phyloP scores from a whole-genome alignment of 2,797 vertebrate genomes.

The Acridotheres tristis region DNA sequence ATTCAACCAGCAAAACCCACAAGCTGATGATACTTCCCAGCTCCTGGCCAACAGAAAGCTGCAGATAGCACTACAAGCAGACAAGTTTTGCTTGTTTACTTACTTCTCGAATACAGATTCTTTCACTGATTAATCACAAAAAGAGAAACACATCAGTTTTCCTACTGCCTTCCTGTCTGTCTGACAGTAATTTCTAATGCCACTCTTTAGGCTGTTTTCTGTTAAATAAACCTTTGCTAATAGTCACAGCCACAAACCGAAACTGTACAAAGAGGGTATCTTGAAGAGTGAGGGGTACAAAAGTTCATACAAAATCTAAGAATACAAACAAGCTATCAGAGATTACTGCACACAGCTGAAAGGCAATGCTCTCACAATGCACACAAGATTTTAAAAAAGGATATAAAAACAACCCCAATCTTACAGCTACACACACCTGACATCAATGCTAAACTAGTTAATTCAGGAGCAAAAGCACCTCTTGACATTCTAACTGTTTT shows the following conservation, averaged over 20 bases:
- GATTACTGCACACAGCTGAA: neutral
- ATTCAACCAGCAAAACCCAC: neutral
- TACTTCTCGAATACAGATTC: neutral
- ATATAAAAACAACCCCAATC: neutral
- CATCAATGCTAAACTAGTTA: neutral
- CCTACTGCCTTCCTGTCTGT: neutral
- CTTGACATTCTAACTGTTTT: conserved; percentile 9
- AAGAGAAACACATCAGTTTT: neutral
- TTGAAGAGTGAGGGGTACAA: neutral
- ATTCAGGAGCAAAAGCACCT: conserved; percentile 5
- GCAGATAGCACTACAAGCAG: neutral
- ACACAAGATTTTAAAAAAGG: neutral
- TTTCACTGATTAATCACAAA: neutral
- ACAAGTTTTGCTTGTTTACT: neutral
- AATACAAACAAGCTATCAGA: neutral
- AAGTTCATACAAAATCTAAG: neutral
- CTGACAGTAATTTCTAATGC: neutral
- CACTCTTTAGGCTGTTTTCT: neutral
- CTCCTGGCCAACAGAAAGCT: neutral
- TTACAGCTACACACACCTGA: neutral
- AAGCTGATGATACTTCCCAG: neutral
- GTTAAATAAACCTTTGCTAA: neutral
- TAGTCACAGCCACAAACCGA: neutral
- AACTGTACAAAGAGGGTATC: neutral
- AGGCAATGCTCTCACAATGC: neutral